phyloP scores from a whole-genome alignment of 1,140 invertebrate genomes.

The Charaxes varanes region DNA sequence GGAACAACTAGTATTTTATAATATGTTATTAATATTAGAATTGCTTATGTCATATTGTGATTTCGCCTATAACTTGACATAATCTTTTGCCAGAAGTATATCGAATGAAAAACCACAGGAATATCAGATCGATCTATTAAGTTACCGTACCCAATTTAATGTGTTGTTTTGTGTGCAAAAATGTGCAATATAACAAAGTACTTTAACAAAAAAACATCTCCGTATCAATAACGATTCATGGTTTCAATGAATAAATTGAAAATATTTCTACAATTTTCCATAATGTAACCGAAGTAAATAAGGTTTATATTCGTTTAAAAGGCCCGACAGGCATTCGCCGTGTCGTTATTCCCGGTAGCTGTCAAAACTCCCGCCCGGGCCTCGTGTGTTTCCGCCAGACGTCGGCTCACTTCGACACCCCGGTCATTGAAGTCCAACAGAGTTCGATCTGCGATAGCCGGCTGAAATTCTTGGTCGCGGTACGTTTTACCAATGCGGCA shows the following conservation, averaged over 20 bases:
- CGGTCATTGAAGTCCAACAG: conserved; percentile 22
- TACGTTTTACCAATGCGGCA: conserved; percentile 5
- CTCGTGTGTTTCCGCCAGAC: conserved; percentile 40
- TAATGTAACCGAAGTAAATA: neutral
- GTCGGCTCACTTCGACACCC: conserved; percentile 41
- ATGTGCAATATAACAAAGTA: no score
- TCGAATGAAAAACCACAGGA: no score
- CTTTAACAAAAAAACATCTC: no score
- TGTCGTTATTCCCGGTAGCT: conserved; percentile 56
- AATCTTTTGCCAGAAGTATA: no score
- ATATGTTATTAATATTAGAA: no score
- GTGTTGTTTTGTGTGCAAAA: no score
- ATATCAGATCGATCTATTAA: no score
- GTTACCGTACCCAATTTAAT: no score
- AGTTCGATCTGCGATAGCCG: conserved; percentile 29
- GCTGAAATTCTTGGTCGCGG: conserved; percentile 2
- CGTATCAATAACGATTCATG: no score
- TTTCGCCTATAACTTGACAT: no score
- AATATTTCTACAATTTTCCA: neutral
- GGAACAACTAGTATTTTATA: no score
- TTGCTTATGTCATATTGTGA: no score
- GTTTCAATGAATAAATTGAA: conserved; percentile 1
- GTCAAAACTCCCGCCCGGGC: conserved; percentile 47
- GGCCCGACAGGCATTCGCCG: conserved; percentile 24
- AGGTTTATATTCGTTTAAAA: conserved; percentile 1